A percentile compares a stretch with the other conserved stretches of the same genome.
phyloP scores from a whole-genome alignment of 2,888 invertebrate species.

The Thymelicus sylvestris region DNA sequence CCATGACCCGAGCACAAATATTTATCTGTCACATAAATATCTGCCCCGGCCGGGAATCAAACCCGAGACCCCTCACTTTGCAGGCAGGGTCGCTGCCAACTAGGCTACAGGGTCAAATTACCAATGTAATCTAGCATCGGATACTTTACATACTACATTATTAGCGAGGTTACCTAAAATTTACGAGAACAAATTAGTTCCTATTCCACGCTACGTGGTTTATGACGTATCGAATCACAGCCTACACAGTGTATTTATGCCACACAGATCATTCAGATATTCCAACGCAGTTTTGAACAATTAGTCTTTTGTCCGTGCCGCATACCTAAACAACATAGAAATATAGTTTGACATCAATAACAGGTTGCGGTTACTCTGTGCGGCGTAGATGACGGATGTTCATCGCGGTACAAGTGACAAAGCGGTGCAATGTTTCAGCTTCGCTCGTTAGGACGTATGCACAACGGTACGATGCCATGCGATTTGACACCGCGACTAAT shows the following conservation, averaged over 20 bases:
- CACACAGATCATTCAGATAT: background rate
- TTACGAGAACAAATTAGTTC: no score
- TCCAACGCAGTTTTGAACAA: conserved; percentile 10
- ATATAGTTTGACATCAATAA: conserved; percentile 25
- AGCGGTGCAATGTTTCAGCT: conserved; percentile 49
- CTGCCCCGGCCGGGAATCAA: no score
- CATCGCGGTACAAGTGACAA: conserved; percentile 48
- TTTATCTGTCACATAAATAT: no score
- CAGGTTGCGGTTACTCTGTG: conserved; percentile 33
- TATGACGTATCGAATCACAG: background rate
- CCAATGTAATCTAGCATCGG: no score
- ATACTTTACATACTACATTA: no score
- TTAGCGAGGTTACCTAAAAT: no score
- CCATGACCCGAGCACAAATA: no score
- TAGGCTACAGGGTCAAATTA: no score
- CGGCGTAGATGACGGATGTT: conserved; percentile 49
- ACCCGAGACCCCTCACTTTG: no score
- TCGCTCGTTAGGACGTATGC: conserved; percentile 46
- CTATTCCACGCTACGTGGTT: background rate
- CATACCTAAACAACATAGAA: conserved; percentile 36
- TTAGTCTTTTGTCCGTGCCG: conserved; percentile 16
- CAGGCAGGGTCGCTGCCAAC: no score
- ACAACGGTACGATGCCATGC: background rate
- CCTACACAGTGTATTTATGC: background rate
- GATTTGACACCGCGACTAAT: conserved; percentile 4